Evolutionary conservation across 2,797 vertebrate species (phyloP), one percentile per base, ranked within the genome.

Genomic region (Leptatherina wallacei): DNA sequence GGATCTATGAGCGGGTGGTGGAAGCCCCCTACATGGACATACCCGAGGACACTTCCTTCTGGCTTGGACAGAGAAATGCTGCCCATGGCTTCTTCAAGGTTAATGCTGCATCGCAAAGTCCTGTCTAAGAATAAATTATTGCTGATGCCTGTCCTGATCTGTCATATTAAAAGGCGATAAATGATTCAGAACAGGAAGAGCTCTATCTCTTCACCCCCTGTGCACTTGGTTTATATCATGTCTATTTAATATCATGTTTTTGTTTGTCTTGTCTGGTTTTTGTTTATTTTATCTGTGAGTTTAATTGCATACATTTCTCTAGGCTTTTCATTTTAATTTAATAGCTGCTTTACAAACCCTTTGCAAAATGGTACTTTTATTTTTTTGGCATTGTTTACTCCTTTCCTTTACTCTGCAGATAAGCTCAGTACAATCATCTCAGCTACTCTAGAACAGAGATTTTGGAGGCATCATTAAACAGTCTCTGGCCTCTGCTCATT

Each of bases 11-110:
- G 91, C 95, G 97, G 87, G 95, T 99, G 69, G 95, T 98, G 76
- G 96, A 98, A 78, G 95, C 95, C 40, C 97, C 97, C 2, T 96
- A 91, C 76, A 96, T 96, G 95, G 96, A 98, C 82, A 94, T 98
- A 78, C 97, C 97, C 58, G 84, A 94, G 64, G 97, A 96, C 12
- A 95, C 97, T 57, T 94, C 96, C 0, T 95, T 99, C 91, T 99
- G 98, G 98, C 90, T 99, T 32, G 97, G 98, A 85, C 98, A 99
- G 89, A 96, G 98, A 89, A 98, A 98, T 86, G 94, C 94, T 10
- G 96, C 96, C 32, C 98, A 99, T 13, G 97, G 97, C 58, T 96
- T 97, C 88, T 99, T 98, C 88, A 99, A 99, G 97, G 98, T 99
- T 93, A 72, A 75, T 29, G 1, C 65, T 18, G 49, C 27, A 33